A percentile compares a stretch with the other conserved stretches of the same genome.
phyloP scores from a whole-genome alignment of 2,888 invertebrate species.

The Plebejus anna region DNA sequence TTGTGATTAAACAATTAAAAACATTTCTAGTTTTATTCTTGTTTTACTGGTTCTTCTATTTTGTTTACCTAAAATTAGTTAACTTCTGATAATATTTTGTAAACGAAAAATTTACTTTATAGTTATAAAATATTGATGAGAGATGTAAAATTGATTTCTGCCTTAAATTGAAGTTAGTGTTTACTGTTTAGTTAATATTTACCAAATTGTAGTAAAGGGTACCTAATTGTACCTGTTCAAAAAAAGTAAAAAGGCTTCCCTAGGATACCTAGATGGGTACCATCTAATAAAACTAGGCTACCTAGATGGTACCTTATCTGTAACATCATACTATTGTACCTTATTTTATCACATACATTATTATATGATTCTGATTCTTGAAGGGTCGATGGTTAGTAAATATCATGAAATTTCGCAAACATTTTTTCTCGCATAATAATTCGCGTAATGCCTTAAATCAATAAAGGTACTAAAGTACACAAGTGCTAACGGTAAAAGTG shows the following conservation, averaged over 20 bases:
- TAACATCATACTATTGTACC: too few relatives aligned
- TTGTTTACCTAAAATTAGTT: not conserved
- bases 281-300: too few relatives aligned
- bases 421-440: constrained; percentile 1
- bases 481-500: constrained; percentile 26
- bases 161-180: not conserved
- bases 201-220: too few relatives aligned
- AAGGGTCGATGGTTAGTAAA: not conserved
- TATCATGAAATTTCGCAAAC: not conserved
- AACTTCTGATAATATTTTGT: not conserved
- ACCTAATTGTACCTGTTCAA: too few relatives aligned
- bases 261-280: too few relatives aligned
- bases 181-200: not conserved
- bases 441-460: not conserved
- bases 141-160: too few relatives aligned
- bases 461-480: constrained; percentile 10
- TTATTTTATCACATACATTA: too few relatives aligned
- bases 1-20: constrained; percentile 27
- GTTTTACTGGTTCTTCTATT: not conserved
- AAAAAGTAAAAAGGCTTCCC: too few relatives aligned
- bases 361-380: not conserved
- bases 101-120: not conserved
- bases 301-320: too few relatives aligned
- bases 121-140: too few relatives aligned
- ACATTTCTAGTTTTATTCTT: constrained; percentile 16